phyloP scores from a whole-genome alignment of 2,888 invertebrate species.

The Melikaiella ostensackeni region DNA sequence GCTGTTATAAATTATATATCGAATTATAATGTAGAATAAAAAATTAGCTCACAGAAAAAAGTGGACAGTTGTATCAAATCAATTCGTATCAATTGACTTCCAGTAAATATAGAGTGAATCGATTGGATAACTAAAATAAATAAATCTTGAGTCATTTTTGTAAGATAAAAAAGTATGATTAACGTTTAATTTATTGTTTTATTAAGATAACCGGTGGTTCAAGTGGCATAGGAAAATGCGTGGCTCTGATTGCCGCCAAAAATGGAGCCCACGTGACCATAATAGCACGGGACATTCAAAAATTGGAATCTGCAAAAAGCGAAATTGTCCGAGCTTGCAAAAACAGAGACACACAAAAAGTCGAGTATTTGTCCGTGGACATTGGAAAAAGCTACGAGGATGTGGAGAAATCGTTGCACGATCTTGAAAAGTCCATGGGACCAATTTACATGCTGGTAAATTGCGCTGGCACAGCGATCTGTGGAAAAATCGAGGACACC shows the following conservation, averaged over 20 bases:
- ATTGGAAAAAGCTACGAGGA: constrained; percentile 82
- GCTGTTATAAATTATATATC: no score
- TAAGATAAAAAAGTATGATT: not conserved
- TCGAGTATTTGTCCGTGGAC: constrained; percentile 84
- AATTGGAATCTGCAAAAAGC: constrained; percentile 82
- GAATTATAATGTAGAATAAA: no score
- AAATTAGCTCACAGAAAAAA: no score
- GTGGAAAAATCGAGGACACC: constrained; percentile 89
- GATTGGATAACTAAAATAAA: no score
- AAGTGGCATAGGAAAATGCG: constrained; percentile 94
- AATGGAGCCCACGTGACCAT: constrained; percentile 94
- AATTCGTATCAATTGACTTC: no score
- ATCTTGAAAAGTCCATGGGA: constrained; percentile 84
- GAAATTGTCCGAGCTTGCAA: constrained; percentile 80
- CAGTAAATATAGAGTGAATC: no score
- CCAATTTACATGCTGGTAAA: constrained; percentile 94
- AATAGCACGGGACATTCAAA: constrained; percentile 88
- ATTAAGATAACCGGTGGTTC: constrained; percentile 93
- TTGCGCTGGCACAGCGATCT: constrained; percentile 93
- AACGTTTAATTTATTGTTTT: constrained; percentile 5
- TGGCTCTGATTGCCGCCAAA: constrained; percentile 87
- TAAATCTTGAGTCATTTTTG: no score
- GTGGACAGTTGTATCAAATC: no score
- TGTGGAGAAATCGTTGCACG: constrained; percentile 80
- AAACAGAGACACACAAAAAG: constrained; percentile 79